A percentile compares a stretch with the other conserved stretches of the same genome.
Evolutionary conservation across 1,140 invertebrate species (phyloP).

Genomic region (Ditylenchus dipsaci): DNA sequence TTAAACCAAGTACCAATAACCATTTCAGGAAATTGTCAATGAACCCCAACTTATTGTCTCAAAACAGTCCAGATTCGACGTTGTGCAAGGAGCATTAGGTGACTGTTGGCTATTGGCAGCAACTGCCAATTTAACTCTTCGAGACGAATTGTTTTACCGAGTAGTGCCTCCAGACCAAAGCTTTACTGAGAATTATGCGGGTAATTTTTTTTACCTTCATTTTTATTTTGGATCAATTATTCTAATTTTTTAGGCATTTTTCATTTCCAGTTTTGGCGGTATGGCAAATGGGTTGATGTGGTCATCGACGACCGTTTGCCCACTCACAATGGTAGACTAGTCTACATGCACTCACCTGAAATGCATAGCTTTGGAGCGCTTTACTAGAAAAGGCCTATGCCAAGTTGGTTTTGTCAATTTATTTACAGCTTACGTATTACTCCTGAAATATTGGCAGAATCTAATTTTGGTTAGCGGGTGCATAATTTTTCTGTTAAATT

Average conservation of each 20-base stretch:
- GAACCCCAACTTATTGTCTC: constrained; percentile 80
- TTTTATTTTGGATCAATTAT: background rate
- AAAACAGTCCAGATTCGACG: constrained; percentile 85
- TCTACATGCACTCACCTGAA: constrained; percentile 70
- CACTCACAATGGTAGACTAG: constrained; percentile 68
- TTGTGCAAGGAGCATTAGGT: constrained; percentile 91
- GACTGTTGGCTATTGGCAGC: constrained; percentile 96
- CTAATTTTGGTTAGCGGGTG: background rate
- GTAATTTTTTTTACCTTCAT: background rate
- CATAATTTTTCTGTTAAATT: constrained; percentile 2
- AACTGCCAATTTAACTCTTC: constrained; percentile 84
- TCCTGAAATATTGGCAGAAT: background rate
- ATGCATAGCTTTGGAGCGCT: constrained; percentile 73
- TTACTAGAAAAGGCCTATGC: constrained; percentile 78
- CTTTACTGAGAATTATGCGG: constrained; percentile 84
- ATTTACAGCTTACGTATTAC: background rate
- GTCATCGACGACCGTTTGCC: constrained; percentile 74
- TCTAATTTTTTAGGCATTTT: constrained; percentile 43
- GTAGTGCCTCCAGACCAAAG: constrained; percentile 83
- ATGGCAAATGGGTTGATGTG: constrained; percentile 69
- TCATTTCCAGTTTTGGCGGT: constrained; percentile 58
- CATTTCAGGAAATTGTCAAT: constrained; percentile 76
- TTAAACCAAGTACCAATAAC: constrained; percentile 5
- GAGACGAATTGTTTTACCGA: constrained; percentile 81
- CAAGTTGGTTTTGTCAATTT: constrained; percentile 60